These are phyloP conservation scores for human (Homo sapiens) DNA, from an alignment of 2,113 vertebrate species.

Conservation along the genomic window GRCh38 chr20:13739001-13739500, in stretches of 20 bases:
- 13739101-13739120: neutral
- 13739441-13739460: slow-evolving; percentile 48
- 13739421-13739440: slow-evolving; percentile 56
- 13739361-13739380: slow-evolving; percentile 57
- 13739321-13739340: slow-evolving; percentile 4
- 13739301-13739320: slow-evolving; percentile 21
- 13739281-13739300: slow-evolving; percentile 9
- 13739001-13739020: neutral
- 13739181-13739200: neutral
- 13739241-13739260: slow-evolving; percentile 21
- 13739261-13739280: slow-evolving; percentile 14
- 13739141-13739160: neutral
- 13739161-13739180: neutral
- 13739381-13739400: slow-evolving; percentile 55
- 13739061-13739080: neutral
- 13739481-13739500: slow-evolving; percentile 56
- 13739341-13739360: slow-evolving; percentile 24
- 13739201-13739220: slow-evolving; percentile 32
- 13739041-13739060: neutral
- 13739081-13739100: neutral
- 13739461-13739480: slow-evolving; percentile 55
- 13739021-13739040: neutral
- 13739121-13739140: slow-evolving; percentile 3
- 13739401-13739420: slow-evolving; percentile 53
- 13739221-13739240: neutral